phyloP scores from a whole-genome alignment of 2,113 vertebrate genomes.

The Helogale parvula region DNA sequence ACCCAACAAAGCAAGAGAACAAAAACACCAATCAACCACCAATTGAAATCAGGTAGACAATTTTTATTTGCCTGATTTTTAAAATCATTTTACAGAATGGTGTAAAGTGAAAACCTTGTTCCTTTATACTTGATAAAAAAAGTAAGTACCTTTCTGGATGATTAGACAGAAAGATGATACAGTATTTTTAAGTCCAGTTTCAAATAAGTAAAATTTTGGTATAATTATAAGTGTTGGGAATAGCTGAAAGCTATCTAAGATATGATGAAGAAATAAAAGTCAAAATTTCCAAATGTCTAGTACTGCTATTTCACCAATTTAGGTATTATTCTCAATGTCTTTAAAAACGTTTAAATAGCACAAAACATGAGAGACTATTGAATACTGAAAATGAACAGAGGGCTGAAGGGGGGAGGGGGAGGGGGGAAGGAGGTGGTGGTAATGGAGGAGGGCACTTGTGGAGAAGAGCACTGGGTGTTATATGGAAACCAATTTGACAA shows the following conservation, averaged over 20 bases:
- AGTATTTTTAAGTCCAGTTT: constrained; percentile 8
- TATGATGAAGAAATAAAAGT: background rate
- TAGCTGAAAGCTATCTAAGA: background rate
- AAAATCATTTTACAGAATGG: background rate
- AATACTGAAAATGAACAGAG: too few species aligned
- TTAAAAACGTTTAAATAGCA: background rate
- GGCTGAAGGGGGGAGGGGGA: too few species aligned
- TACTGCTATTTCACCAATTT: background rate
- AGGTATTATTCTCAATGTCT: background rate
- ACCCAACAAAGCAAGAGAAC: background rate
- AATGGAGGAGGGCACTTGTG: too few species aligned
- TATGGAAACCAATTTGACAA: too few species aligned
- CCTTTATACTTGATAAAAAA: background rate
- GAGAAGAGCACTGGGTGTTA: too few species aligned
- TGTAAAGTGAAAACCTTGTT: background rate
- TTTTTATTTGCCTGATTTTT: background rate
- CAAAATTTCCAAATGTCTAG: background rate
- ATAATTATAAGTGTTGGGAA: background rate
- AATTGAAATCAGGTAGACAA: background rate
- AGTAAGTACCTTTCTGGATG: background rate
- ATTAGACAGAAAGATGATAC: background rate
- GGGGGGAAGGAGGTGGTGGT: too few species aligned
- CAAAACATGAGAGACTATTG: too few species aligned
- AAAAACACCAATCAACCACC: background rate
- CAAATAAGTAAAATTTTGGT: constrained; percentile 23